Evolutionary conservation across 2,113 vertebrate species (phyloP), one percentile per base, ranked within the genome.

Genomic region (Rhinolophus ferrumequinum): DNA sequence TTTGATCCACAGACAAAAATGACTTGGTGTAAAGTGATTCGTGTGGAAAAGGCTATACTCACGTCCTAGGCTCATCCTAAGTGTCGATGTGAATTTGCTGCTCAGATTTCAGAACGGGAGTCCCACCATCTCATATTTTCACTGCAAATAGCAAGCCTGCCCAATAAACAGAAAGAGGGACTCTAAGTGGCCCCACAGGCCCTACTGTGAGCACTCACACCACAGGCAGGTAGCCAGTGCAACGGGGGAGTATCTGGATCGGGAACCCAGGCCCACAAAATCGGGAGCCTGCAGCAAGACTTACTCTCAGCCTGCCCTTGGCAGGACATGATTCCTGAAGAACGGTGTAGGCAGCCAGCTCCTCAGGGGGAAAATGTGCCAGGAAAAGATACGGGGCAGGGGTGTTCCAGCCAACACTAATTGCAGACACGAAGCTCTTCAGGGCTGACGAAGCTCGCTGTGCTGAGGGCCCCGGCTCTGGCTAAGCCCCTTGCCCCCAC

Each of bases 1-100:
- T 93, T 89, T 83, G 83, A 89, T 92, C 82, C 80, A 93, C 41
- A 58, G 69, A 86, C 62, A 67, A 90, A 93, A 93, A 79, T 66
- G 66, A 89, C 26, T 95, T 88, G 38, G 60, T 95, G 6, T 84
- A 70, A 93, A 90, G n/a, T 87, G 60, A 90, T 87, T 90, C 76
- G 14, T 33, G 44, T 24, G 35, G 64, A 58, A 93, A 75, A 81
- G 26, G 24, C 44, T 81, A 54, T 41, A 35, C 47, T 44, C 60
- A 44, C 7, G 16, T 89, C 38, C 70, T 16, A 22, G 21, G 70
- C 26, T 67, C 70, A 76, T 38, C 70, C n/a, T 41, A 5, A 75
- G 41, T 75, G 66, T 95, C 60, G 19, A 15, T 54, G 52, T 44
- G 92, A 77, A 95, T 70, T 79, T 66, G n/a, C 75, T 70, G 19